Conservation (phyloP, 2,888 invertebrate species). For the Lamellibrachia satsuma region DNA sequence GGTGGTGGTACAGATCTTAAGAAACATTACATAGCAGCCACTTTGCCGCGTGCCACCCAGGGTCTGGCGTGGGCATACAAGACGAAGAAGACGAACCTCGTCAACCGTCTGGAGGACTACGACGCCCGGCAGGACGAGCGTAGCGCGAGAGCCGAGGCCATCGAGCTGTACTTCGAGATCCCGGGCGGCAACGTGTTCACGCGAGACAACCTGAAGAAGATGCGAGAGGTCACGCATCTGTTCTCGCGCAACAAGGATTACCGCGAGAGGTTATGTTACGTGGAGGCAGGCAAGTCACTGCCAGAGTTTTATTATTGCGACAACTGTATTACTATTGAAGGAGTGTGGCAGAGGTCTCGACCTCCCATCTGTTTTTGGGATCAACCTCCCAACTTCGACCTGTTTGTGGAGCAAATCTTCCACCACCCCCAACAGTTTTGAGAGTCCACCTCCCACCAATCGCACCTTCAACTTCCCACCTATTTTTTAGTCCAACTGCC, state of each 20-base stretch:
- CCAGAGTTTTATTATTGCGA: too few relatives aligned
- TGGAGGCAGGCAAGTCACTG: neutral
- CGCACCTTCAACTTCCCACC: too few relatives aligned
- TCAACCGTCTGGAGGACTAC: neutral
- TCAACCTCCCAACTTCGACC: too few relatives aligned
- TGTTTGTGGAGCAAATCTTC: too few relatives aligned
- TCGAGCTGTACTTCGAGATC: conserved; percentile 46
- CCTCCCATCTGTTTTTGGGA: too few relatives aligned
- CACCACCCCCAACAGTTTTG: too few relatives aligned
- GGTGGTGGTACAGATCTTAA: too few relatives aligned
- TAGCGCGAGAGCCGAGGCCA: conserved; percentile 36
- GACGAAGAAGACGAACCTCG: neutral
- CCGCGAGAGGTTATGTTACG: conserved; percentile 28
- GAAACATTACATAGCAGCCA: too few relatives aligned
- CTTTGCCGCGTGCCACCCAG: neutral
- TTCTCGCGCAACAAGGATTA: conserved; percentile 27
- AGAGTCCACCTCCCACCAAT: too few relatives aligned
- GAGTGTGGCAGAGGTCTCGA: too few relatives aligned
- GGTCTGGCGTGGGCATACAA: conserved; percentile 22
- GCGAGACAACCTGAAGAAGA: conserved; percentile 43
- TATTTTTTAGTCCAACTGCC: too few relatives aligned
- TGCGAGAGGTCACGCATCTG: conserved; percentile 45
- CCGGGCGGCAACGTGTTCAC: conserved; percentile 51
- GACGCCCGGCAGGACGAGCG: conserved; percentile 19
- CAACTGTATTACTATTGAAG: too few relatives aligned